phyloP scores from a whole-genome alignment of 2,888 invertebrate species.

The Thelaira solivaga region DNA sequence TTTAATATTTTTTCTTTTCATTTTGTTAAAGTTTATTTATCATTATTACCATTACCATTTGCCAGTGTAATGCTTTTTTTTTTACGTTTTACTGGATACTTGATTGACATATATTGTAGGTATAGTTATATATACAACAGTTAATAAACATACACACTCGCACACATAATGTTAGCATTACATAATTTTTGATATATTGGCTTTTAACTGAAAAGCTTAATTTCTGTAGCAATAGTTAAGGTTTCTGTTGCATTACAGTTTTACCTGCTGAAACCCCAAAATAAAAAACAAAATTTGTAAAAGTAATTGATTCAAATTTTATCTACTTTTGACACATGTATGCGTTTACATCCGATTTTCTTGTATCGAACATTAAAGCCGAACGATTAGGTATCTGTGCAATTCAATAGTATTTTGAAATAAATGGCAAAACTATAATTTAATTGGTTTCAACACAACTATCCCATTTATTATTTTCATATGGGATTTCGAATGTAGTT shows the following conservation, averaged over 20 bases:
- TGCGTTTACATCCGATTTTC: constrained; percentile 11
- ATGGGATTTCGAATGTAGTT: not conserved
- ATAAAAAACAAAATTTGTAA: not conserved
- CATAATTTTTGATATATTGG: constrained; percentile 51
- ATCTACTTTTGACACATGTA: constrained; percentile 8
- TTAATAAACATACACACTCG: not conserved
- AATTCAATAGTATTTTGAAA: constrained; percentile 19
- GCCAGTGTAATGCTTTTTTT: constrained; percentile 2
- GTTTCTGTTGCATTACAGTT: not conserved
- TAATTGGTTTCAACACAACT: constrained; percentile 8
- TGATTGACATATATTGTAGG: constrained; percentile 52
- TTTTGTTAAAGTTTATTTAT: constrained; percentile 25
- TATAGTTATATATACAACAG: not conserved
- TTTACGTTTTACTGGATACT: constrained; percentile 12
- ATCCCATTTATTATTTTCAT: not conserved
- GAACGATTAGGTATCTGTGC: not conserved
- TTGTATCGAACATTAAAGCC: not conserved
- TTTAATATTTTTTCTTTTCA: constrained; percentile 25
- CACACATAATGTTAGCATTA: constrained; percentile 27
- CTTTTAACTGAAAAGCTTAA: constrained; percentile 47
- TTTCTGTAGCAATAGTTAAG: not conserved
- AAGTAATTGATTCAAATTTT: constrained; percentile 21
- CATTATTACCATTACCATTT: not conserved
- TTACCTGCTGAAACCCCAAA: not conserved
- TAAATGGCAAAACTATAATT: constrained; percentile 8